These are phyloP conservation scores for Nymphicus hollandicus DNA, from an alignment of 2,113 vertebrate species.

Conservation along the genomic window DNA sequence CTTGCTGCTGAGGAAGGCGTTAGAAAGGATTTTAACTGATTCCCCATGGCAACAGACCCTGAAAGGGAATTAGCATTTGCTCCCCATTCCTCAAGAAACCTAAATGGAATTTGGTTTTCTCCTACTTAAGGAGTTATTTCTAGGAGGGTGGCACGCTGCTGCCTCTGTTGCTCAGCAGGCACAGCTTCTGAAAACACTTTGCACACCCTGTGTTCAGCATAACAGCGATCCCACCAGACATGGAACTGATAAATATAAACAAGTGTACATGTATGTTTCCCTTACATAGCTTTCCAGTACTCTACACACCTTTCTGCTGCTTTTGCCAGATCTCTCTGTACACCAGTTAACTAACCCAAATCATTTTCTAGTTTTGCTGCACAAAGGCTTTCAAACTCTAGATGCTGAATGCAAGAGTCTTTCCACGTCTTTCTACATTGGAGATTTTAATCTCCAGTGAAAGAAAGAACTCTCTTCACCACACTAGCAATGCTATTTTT, in stretches of 20 bases:
- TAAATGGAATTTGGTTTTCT: conserved; percentile 22
- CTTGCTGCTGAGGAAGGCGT: conserved; percentile 15
- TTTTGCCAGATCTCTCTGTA: not conserved
- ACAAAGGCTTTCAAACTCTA: not conserved
- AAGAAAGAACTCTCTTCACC: not conserved
- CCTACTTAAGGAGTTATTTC: not conserved
- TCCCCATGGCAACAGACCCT: conserved; percentile 63
- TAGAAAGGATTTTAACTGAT: conserved; percentile 54
- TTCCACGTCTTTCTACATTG: not conserved
- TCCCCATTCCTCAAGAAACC: conserved; percentile 34
- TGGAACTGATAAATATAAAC: accelerated
- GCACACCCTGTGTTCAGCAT: not conserved
- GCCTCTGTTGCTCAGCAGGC: not conserved
- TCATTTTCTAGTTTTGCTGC: not conserved
- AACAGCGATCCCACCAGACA: not conserved
- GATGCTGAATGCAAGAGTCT: not conserved
- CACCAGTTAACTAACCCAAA: not conserved
- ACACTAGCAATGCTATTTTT: not conserved
- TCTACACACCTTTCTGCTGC: not conserved
- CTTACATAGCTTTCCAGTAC: not conserved
- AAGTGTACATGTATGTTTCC: accelerated
- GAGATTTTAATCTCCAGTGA: not conserved
- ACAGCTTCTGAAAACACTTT: not conserved
- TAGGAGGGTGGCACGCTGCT: not conserved
- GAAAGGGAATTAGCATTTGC: conserved; percentile 65